Evolutionary conservation across 2,797 vertebrate genomes (phyloP), one percentile per base, ranked within the genome.

Genomic region (Sarcoramphus papa): DNA sequence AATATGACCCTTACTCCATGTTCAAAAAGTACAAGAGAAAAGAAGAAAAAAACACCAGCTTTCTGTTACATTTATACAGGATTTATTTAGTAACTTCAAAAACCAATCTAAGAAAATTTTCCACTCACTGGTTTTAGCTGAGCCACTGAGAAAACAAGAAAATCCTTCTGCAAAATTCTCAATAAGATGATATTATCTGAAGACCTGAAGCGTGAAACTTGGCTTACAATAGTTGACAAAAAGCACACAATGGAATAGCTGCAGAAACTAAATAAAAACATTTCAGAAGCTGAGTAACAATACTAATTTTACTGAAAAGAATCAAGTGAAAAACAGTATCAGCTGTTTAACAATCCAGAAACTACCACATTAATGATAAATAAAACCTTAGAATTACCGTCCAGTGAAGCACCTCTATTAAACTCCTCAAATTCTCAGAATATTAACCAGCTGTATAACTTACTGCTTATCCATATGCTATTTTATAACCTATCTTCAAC

Each of bases 91-190:
- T 96, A 98, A 98, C 98, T 98, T 98, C 98, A 98, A 98, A 98
- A 99, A 98, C 97, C 99, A 99, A 99, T 99, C 98, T 98, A 96
- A 98, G 98, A 98, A 98, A 99, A 99, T 99, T 98, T 99, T 99
- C 98, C 99, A 98, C 98, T 98, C 98, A 97, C 98, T 99, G 98
- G 98, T 98, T 98, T 98, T 98, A 96, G 97, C 98, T 97, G 96
- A 98, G 97, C 96, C 97, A 97, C 98, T 82, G 59, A 98, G 97
- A 98, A 98, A 98, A 98, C 98, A 98, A 98, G 98, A 98, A 98
- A 98, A 98, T 98, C 98, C 98, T 98, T 97, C 98, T 97, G 97
- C 97, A 98, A 98, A 98, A 98, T 97, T 98, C 97, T 98, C 98
- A 98, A 95, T 98, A 98, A 98, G 96, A 98, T 97, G 97, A 98